Base-by-base conservation (phyloP, 2,888 invertebrate genomes). In the Tupiocoris notatus region DNA sequence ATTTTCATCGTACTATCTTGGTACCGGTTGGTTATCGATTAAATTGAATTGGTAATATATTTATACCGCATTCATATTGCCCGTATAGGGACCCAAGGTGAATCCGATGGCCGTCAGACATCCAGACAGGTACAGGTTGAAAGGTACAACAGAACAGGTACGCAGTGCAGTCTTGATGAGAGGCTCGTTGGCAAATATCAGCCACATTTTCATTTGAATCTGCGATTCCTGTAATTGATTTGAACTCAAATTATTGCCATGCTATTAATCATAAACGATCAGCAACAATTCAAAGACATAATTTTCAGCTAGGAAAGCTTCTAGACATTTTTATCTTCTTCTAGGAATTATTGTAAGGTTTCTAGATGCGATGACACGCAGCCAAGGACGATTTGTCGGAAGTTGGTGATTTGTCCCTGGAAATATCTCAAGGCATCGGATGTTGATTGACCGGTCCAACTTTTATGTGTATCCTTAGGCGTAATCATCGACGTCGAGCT, bases 21-120 rank as follows among this genome's bases (percentile, higher is more conserved):
- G 39, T 39, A 39, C 39, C 39, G n/a, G n/a, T 39, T 7, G 39
- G 39, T 39, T 39, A 3, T 39, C 3, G 12, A 39, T 39, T 39
- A 39, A 39, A 39, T 73, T 63, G n/a, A n/a, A n/a, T n/a, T n/a
- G n/a, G n/a, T n/a, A n/a, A n/a, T n/a, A n/a, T n/a, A n/a, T n/a
- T n/a, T n/a, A n/a, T n/a, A 73, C 73, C 54, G 73, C 39, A 58
- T 73, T 63, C 73, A 73, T 73, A 54, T 73, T 73, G 16, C 73
- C 73, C 6, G 73, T 73, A 62, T 39, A 73, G 20, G 62, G 73
- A n/a, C 73, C 73, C 25, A 73, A 12, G 39, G 61, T 73, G 21
- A 73, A 62, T 23, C 73, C 73, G 16, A 73, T 62, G 18, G 54
- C 25, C 1, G 73, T 73, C 16, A 73, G 23, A 39, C 73, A 73